Evolutionary conservation across 2,113 vertebrate genomes (phyloP).

Genomic region (Romanogobio albipinnatus): DNA sequence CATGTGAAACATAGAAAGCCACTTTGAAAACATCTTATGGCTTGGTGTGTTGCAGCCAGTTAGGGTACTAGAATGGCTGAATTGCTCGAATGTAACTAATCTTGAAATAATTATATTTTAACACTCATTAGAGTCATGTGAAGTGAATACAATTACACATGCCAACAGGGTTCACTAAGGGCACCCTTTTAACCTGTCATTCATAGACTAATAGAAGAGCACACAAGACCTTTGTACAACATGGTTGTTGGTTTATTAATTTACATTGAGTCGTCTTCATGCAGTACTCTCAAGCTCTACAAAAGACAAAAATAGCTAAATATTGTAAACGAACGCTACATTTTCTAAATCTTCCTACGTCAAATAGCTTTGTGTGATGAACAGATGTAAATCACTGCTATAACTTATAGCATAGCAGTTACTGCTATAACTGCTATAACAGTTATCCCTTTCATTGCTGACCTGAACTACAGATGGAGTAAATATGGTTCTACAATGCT

Average conservation of each 20-base stretch:
- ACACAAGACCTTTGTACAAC: not conserved
- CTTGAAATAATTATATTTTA: not conserved
- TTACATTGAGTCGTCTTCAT: not conserved
- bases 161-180: not conserved
- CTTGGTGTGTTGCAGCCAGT: not conserved
- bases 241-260: not conserved
- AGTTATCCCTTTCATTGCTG: not conserved
- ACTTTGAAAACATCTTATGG: not conserved
- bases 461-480: not conserved
- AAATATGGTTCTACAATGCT: not conserved
- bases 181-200: not conserved
- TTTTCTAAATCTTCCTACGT: not conserved
- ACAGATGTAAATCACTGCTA: not conserved
- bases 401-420: no score
- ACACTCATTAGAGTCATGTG: slow-evolving; percentile 21
- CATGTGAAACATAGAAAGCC: not conserved
- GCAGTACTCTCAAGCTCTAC: no score
- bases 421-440: not conserved
- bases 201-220: slow-evolving; percentile 6
- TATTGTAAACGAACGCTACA: no score
- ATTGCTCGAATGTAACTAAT: not conserved
- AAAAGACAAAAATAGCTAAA: no score
- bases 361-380: not conserved
- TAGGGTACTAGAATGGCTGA: not conserved
- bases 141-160: slow-evolving; percentile 3